A percentile compares a stretch with the other conserved stretches of the same genome.
These are phyloP conservation scores for Zele albiditarsus DNA, from an alignment of 2,888 invertebrate species.

Conservation along the genomic window DNA sequence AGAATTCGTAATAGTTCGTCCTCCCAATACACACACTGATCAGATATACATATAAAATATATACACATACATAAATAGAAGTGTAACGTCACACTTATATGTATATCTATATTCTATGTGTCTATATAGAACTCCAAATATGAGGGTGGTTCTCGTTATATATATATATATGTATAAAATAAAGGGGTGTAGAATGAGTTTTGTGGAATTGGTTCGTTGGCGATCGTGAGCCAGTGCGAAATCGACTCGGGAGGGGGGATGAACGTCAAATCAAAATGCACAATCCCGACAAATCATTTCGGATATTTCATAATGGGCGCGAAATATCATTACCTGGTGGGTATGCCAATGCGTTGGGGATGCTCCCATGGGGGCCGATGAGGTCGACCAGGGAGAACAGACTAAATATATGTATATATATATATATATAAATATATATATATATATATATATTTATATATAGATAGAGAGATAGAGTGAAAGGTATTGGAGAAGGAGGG, in stretches of 20 bases:
- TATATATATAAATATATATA: conserved; percentile 30
- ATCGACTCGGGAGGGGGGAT: conserved; percentile 48
- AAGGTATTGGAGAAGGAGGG: conserved; percentile 2
- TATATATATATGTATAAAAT: conserved; percentile 25
- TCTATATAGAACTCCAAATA: not conserved
- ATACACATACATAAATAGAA: not conserved
- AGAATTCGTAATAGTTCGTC: conserved; percentile 43
- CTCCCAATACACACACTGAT: conserved; percentile 4
- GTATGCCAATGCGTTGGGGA: conserved; percentile 32
- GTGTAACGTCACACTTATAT: not conserved
- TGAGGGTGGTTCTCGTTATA: not conserved
- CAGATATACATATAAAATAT: conserved; percentile 13
- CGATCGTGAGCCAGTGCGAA: conserved; percentile 44
- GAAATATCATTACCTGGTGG: conserved; percentile 68
- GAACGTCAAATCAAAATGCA: conserved; percentile 70
- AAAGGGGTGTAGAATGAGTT: conserved; percentile 18
- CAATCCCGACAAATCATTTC: conserved; percentile 70
- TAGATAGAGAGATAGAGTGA: conserved; percentile 33
- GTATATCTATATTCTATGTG: not conserved
- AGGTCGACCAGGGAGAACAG: conserved; percentile 30
- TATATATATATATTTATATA: conserved; percentile 30
- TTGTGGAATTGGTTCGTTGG: conserved; percentile 51
- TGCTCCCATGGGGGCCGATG: conserved; percentile 13
- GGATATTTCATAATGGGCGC: conserved; percentile 71
- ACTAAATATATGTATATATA: conserved; percentile 20